Base-by-base conservation (phyloP, 2,888 invertebrate species). In the Zelleria hepariella region DNA sequence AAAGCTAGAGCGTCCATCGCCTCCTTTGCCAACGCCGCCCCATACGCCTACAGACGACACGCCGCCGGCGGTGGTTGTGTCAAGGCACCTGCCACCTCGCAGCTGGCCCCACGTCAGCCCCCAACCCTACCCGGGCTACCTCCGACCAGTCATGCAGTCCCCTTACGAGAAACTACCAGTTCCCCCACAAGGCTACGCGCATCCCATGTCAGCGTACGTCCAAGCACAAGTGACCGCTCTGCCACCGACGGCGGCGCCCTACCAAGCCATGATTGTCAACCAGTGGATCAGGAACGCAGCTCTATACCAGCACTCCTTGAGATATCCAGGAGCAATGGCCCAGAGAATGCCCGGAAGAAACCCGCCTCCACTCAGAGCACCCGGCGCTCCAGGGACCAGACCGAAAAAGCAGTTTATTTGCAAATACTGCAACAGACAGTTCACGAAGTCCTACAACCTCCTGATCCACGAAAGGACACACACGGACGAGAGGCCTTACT, bases 371-470 rank as follows among this genome's bases (percentile, higher is more conserved):
- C 75, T 91, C 75, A 84, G 92, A 70, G 88, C 91, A 0, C 89
- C 90, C 1, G 88, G 89, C 57, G 86, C 84, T 3, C 91, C 90
- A 57, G 91, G 92, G 68, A 90, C 86, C 32, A 88, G 94, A 64
- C 94, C 94, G 55, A 94, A 94, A 79, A 94, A 94, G 68, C 94
- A 98, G 86, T 98, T 98, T 87, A 98, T 99, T 75, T 99, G 98
- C 91, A 96, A 97, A 86, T 98, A 95, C 86, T 99, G 99, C 90
- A 95, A 96, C 77, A 92, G 98, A 47, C 97, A 98, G 77, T 99
- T 99, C 87, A 98, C 98, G 65, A 99, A 99, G 83, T 97, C 97
- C 57, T 99, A 99, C 91, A 99, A 99, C 82, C 91, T 99, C 69
- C 91, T 98, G 72, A 99, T 99, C 69, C 98, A 99, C 81, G 98